phyloP scores from a whole-genome alignment of 2,888 invertebrate species.

The Campopleginae sp. region DNA sequence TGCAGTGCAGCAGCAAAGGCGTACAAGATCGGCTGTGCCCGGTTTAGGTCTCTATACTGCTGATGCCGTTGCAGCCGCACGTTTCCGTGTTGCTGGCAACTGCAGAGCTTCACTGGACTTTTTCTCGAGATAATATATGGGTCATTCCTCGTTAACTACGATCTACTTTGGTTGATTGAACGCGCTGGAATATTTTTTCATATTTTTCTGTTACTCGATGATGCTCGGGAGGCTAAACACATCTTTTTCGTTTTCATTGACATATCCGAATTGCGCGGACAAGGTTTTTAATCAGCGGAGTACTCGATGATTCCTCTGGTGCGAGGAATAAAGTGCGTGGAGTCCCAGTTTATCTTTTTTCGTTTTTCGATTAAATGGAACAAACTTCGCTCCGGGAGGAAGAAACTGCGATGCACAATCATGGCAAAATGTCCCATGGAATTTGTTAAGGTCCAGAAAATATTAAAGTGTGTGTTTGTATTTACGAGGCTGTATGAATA shows the following conservation, averaged over 20 bases:
- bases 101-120: constrained; percentile 53
- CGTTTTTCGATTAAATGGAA: too few species aligned
- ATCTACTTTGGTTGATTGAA: constrained; percentile 32
- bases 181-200: neutral
- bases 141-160: constrained; percentile 35
- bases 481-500: neutral
- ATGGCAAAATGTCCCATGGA: neutral
- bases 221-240: neutral
- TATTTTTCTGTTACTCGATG: neutral
- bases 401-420: neutral
- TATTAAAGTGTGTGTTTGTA: neutral
- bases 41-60: constrained; percentile 35
- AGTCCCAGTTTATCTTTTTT: too few species aligned
- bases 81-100: constrained; percentile 63
- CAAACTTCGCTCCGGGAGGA: neutral
- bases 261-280: neutral
- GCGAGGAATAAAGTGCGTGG: neutral
- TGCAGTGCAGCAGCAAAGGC: constrained; percentile 72
- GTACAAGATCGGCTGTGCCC: constrained; percentile 46
- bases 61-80: constrained; percentile 51
- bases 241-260: neutral
- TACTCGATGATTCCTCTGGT: neutral
- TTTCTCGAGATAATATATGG: constrained; percentile 51
- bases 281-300: neutral
- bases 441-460: neutral